These are phyloP conservation scores for Prunella strophiata DNA, from an alignment of 2,797 vertebrate species.

Conservation along the genomic window DNA sequence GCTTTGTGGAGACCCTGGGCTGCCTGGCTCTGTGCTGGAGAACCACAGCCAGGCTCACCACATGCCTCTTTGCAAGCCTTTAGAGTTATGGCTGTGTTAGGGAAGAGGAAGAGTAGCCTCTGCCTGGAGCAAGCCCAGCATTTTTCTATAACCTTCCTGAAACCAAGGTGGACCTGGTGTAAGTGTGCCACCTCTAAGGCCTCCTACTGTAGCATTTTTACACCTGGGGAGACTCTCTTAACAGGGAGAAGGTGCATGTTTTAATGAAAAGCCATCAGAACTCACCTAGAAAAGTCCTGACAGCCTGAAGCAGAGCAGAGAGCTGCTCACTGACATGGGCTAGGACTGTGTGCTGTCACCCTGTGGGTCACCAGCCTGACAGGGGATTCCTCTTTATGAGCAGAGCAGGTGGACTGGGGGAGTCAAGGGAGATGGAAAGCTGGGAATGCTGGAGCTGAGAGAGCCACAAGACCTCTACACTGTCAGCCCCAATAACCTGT, in stretches of 20 bases:
- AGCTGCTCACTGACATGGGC: neutral
- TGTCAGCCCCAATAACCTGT: neutral
- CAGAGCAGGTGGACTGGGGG: neutral
- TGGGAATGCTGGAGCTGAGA: neutral
- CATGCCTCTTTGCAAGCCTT: accelerated
- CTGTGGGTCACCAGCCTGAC: neutral
- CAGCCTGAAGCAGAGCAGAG: neutral
- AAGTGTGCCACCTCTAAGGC: neutral
- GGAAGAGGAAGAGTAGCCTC: neutral
- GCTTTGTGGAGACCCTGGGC: neutral
- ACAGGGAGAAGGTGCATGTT: neutral
- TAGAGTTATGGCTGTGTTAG: neutral
- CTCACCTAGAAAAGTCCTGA: neutral
- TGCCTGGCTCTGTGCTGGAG: neutral
- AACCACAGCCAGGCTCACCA: accelerated
- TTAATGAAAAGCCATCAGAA: neutral
- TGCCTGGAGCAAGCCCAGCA: neutral
- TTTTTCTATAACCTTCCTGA: neutral
- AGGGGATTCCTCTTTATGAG: neutral
- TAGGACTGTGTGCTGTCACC: neutral
- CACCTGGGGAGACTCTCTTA: neutral
- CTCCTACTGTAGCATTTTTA: neutral
- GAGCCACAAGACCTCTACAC: neutral
- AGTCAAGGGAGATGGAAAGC: neutral
- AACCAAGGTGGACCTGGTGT: neutral